Conservation (phyloP, 2,888 invertebrate species). For the Yponomeuta sedellus region DNA sequence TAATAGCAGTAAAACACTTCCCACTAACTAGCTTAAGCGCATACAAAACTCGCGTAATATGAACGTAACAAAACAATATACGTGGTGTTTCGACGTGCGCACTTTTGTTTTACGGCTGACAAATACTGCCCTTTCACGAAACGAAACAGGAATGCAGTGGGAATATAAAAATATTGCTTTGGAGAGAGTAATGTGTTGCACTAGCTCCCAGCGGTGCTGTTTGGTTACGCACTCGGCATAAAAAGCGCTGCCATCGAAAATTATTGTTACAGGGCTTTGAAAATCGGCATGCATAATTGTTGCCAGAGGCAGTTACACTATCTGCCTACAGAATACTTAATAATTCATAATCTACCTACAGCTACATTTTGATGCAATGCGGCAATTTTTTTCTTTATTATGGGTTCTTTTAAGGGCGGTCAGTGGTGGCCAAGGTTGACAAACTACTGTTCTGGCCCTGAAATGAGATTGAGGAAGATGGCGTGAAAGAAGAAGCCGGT, state of each 20-base stretch:
- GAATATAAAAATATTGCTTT: constrained; percentile 59
- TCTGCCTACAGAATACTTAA: no score
- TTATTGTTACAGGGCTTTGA: background rate
- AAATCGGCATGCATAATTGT: no score
- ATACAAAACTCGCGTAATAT: constrained; percentile 14
- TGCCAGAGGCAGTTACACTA: no score
- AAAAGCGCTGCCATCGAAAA: constrained; percentile 17
- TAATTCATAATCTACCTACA: no score
- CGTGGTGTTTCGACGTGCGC: constrained; percentile 36
- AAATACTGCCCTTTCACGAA: constrained; percentile 48
- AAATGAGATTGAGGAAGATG: no score
- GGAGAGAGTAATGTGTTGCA: constrained; percentile 47
- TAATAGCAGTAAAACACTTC: background rate
- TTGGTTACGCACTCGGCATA: constrained; percentile 35
- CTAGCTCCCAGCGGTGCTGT: constrained; percentile 41
- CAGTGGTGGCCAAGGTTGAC: no score
- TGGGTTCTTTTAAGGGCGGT: no score
- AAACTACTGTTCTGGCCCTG: no score
- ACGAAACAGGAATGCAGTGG: constrained; percentile 48
- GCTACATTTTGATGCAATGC: no score
- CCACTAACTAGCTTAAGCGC: background rate
- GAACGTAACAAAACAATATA: constrained; percentile 5
- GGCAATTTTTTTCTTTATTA: no score
- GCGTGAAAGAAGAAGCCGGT: no score
- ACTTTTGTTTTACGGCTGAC: constrained; percentile 49